Evolutionary conservation across 2,113 vertebrate species (phyloP).

Genomic region (Stomatorhinus ivindoensis): DNA sequence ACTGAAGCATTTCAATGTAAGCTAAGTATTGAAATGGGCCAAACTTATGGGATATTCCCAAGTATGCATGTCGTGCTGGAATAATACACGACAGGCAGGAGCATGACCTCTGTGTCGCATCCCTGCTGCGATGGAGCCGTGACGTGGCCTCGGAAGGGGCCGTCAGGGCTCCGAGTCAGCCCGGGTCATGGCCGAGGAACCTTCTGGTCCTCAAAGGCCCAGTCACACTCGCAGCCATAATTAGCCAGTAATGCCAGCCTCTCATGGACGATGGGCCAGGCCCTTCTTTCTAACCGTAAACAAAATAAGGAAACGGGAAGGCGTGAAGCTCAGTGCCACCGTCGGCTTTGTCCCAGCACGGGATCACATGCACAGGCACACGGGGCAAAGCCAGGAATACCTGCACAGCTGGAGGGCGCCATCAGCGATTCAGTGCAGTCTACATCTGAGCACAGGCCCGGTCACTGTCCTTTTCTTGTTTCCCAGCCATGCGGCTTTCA

Average conservation of each 20-base stretch:
- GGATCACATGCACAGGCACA: slow-evolving; percentile 44
- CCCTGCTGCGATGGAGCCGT: slow-evolving; percentile 36
- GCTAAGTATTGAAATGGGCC: slow-evolving; percentile 40
- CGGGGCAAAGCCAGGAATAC: slow-evolving; percentile 50
- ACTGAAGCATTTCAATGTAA: slow-evolving; percentile 52
- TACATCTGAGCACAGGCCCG: slow-evolving; percentile 48
- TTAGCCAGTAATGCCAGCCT: slow-evolving; percentile 53
- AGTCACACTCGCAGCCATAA: slow-evolving; percentile 38
- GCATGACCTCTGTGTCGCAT: background rate
- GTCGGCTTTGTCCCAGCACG: slow-evolving; percentile 15
- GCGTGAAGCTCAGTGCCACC: slow-evolving; percentile 45
- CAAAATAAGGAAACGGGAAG: slow-evolving; percentile 61
- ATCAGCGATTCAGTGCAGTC: slow-evolving; percentile 57
- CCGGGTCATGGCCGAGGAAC: background rate
- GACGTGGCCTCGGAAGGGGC: slow-evolving; percentile 43
- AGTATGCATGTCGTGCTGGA: background rate
- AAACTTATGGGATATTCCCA: background rate
- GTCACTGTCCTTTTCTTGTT: slow-evolving; percentile 44
- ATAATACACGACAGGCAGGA: background rate
- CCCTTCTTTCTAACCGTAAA: slow-evolving; percentile 68
- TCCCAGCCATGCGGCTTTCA: slow-evolving; percentile 43
- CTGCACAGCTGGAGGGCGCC: slow-evolving; percentile 60
- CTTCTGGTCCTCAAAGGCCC: background rate
- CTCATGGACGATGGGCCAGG: slow-evolving; percentile 71
- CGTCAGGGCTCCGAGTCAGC: slow-evolving; percentile 24